phyloP scores from a whole-genome alignment of 2,113 vertebrate species.

The Pelodiscus sinensis region DNA sequence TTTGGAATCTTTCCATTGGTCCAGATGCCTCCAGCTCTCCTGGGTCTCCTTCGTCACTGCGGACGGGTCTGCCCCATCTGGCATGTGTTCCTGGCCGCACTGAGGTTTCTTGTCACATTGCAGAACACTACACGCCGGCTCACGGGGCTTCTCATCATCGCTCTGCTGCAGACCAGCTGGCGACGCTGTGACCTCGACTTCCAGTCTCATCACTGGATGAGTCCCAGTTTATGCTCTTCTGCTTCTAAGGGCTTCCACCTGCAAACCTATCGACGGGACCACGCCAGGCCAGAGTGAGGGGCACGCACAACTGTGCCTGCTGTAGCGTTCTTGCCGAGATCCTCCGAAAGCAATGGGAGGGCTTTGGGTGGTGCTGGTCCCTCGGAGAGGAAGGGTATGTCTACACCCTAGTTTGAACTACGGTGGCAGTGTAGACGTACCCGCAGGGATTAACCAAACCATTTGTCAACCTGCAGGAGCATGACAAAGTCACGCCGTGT shows the following conservation, averaged over 20 bases:
- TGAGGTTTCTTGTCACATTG: neutral
- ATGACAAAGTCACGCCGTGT: too few species aligned
- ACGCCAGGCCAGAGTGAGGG: neutral
- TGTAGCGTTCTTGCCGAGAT: neutral
- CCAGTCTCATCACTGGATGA: neutral
- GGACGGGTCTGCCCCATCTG: neutral
- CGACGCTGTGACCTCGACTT: neutral
- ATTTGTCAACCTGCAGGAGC: too few species aligned
- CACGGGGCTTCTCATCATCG: neutral
- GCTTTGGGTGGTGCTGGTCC: too few species aligned
- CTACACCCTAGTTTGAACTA: too few species aligned
- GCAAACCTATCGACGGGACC: too few species aligned
- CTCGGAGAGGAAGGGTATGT: too few species aligned
- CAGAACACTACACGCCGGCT: neutral
- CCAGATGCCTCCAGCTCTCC: neutral
- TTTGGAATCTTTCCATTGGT: neutral
- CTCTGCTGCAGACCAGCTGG: neutral
- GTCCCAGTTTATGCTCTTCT: neutral
- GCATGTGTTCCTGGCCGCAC: neutral
- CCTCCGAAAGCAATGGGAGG: too few species aligned
- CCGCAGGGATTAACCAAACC: too few species aligned
- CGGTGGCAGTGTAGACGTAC: too few species aligned
- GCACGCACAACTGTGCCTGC: neutral
- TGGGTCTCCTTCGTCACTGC: neutral
- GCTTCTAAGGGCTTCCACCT: neutral